Base-by-base conservation (phyloP, 2,113 vertebrate genomes). In the Lutjanus erythropterus region DNA sequence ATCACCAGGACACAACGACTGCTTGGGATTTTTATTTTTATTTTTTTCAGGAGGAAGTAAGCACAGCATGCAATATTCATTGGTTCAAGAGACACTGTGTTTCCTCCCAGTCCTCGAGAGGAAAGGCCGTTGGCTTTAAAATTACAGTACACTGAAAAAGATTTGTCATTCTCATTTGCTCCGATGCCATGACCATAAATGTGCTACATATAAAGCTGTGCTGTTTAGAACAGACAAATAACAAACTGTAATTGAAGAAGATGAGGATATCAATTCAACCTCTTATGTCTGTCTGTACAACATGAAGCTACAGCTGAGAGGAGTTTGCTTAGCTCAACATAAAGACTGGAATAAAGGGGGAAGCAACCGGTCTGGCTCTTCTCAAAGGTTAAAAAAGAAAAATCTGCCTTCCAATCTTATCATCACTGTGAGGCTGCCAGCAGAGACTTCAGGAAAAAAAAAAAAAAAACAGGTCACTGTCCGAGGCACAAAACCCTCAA, bases 31-130 rank as follows among this genome's bases (percentile, higher is more conserved):
- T 52, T 25, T 41, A 11, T 37, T 49, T 23, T 42, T 42, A 3
- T 5, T 42, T 42, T 27, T 60, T 18, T 18, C 18, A 50, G 29
- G 6, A 55, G 21, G 29, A 67, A 27, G 58, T 58, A 70, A 69
- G 21, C 46, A 50, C 11, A 21, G 27, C 53, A 68, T 81, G 68
- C 53, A 31, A 19, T 71, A 58, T 71, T 50, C 15, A 64, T 71
- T n/a, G 33, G 47, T 39, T 23, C 37, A 12, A 59, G 42, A 73
- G 39, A 23, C 27, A n/a, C 46, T 25, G 52, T 29, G 23, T 29
- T 71, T 44, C 68, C 50, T 70, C 39, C 6, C 19, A 21, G 50
- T 37, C 27, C 35, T 3, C 50, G 25, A 23, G 21, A 23, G 50
- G 23, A n/a, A 12, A 31, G 25, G 23, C n/a, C 14, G 2, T 23